Conservation (phyloP, 2,797 vertebrate genomes). For the Remorina albescens region DNA sequence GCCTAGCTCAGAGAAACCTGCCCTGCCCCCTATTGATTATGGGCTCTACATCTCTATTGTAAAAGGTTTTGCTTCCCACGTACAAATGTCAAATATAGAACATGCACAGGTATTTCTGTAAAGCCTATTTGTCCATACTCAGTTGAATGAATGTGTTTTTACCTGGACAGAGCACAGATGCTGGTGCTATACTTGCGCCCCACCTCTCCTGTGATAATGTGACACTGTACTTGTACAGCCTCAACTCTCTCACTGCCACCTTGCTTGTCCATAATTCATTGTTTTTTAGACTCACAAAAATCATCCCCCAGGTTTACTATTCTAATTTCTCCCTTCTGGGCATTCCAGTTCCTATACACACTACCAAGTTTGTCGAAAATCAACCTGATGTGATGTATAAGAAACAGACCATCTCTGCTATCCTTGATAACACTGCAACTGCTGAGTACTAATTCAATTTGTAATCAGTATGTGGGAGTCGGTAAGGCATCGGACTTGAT, state of each 20-base stretch:
- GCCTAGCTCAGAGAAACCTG: constrained; percentile 25
- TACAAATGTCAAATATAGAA: background rate
- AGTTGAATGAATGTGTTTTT: background rate
- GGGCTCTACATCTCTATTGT: constrained; percentile 4
- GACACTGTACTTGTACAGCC: background rate
- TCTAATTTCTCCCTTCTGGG: background rate
- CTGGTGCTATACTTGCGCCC: background rate
- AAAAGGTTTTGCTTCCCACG: background rate
- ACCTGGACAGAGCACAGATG: background rate
- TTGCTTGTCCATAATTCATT: constrained; percentile 4
- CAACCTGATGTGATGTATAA: too few relatives aligned
- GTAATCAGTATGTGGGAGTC: constrained; percentile 7
- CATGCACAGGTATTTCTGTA: background rate
- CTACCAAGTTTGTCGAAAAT: constrained; percentile 15
- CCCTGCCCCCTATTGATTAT: constrained; percentile 8
- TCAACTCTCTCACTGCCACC: background rate
- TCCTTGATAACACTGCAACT: constrained; percentile 11
- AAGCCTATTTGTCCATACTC: background rate
- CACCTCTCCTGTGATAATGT: background rate
- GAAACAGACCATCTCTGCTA: constrained; percentile 6
- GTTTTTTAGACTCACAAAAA: background rate
- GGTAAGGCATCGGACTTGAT: constrained; percentile 1
- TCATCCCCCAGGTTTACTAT: background rate
- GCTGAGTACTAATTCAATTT: constrained; percentile 38
- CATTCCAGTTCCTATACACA: background rate